These are phyloP conservation scores for Merluccius polli DNA, from an alignment of 2,797 vertebrate species.

Conservation along the genomic window DNA sequence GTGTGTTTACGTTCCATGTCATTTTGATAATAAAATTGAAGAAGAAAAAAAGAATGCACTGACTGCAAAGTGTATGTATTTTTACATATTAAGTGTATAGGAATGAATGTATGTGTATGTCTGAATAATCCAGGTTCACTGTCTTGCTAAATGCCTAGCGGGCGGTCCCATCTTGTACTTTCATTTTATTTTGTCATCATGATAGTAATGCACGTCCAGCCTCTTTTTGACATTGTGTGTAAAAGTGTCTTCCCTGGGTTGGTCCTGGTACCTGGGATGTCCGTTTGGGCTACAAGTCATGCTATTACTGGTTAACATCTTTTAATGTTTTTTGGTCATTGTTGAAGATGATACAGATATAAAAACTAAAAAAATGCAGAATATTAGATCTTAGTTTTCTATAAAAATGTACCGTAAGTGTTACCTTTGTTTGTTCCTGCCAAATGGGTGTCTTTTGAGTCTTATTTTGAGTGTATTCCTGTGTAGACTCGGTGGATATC, in stretches of 20 bases:
- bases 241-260: conserved; percentile 25
- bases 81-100: conserved; percentile 48
- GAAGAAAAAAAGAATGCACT: conserved; percentile 63
- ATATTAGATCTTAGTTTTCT: conserved; percentile 47
- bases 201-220: conserved; percentile 24
- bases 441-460: conserved; percentile 36
- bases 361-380: conserved; percentile 39
- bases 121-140: conserved; percentile 49
- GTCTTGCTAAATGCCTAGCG: conserved; percentile 45
- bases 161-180: conserved; percentile 46
- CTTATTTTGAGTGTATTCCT: conserved; percentile 20
- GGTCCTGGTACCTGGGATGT: not conserved
- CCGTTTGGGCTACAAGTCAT: conserved; percentile 43
- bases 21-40: conserved; percentile 78
- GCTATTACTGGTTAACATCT: conserved; percentile 30
- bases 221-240: conserved; percentile 32
- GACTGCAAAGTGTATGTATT: conserved; percentile 74
- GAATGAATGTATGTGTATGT: conserved; percentile 62
- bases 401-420: conserved; percentile 50
- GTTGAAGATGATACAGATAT: conserved; percentile 12
- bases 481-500: conserved; percentile 18
- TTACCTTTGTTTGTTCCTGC: conserved; percentile 59
- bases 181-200: conserved; percentile 34
- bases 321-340: conserved; percentile 5
- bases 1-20: conserved; percentile 76